Evolutionary conservation across 30 jellyfish, hydroid and myxozoan species (phyloP).

Genomic region (Aurelia sp.): DNA sequence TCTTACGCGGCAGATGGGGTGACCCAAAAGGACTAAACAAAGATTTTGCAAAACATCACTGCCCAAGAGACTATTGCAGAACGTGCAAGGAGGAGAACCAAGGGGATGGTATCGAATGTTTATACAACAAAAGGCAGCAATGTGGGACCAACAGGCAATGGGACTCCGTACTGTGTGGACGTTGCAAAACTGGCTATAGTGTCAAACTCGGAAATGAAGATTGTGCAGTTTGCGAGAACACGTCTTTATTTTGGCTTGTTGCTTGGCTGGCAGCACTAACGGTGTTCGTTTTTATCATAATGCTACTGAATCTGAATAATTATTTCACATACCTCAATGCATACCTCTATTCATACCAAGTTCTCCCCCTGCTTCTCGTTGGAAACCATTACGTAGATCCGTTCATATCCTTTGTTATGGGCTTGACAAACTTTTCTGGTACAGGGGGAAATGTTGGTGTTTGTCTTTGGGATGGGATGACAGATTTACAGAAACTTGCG

Average conservation of each 20-base stretch:
- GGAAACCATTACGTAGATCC: conserved; percentile 39
- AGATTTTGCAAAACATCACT: conserved; percentile 40
- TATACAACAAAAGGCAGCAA: conserved; percentile 20
- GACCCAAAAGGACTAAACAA: conserved; percentile 14
- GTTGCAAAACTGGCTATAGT: conserved; percentile 73
- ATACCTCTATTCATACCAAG: conserved; percentile 79
- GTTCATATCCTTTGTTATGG: conserved; percentile 77
- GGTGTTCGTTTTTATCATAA: conserved; percentile 45
- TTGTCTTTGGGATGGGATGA: conserved; percentile 81
- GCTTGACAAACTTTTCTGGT: conserved; percentile 75
- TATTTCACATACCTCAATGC: conserved; percentile 87
- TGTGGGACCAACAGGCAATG: conserved; percentile 69
- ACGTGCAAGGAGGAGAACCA: conserved; percentile 14
- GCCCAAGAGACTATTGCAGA: conserved; percentile 68
- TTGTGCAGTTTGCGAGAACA: conserved; percentile 57
- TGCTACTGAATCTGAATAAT: conserved; percentile 54
- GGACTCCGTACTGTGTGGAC: conserved; percentile 73
- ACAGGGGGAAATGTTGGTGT: conserved; percentile 87
- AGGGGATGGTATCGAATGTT: conserved; percentile 42
- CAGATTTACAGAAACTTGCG: conserved; percentile 63
- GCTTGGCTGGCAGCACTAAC: conserved; percentile 47
- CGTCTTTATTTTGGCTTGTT: conserved; percentile 17
- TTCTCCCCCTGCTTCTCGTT: conserved; percentile 58
- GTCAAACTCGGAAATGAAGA: conserved; percentile 71
- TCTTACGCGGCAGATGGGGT: conserved; percentile 74